Percentiles rank a stretch among this genome's conserved stretches.
Conservation (phyloP, 2,113 vertebrate genomes). For the Pterophyllum scalare region DNA sequence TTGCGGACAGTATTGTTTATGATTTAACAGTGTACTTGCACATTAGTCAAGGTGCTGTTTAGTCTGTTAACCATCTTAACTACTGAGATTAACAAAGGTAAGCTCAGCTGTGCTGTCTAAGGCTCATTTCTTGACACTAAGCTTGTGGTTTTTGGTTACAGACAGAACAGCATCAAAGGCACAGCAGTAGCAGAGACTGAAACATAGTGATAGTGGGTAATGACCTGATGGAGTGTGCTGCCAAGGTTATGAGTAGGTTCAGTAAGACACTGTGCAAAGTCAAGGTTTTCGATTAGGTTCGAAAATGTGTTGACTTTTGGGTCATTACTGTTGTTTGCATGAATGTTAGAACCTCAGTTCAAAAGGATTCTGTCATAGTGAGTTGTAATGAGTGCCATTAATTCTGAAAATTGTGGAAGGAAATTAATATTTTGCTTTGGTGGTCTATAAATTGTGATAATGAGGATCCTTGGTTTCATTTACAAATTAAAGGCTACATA, state of each 20-base stretch:
- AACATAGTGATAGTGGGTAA: neutral
- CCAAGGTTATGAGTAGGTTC: neutral
- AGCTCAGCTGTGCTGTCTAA: neutral
- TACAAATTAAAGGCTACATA: neutral
- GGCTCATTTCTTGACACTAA: constrained; percentile 1
- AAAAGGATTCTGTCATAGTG: neutral
- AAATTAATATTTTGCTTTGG: neutral
- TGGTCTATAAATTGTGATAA: neutral
- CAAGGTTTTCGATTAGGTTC: neutral
- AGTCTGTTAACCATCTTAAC: no score
- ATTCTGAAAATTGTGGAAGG: neutral
- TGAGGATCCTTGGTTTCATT: constrained; percentile 2
- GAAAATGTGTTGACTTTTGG: neutral
- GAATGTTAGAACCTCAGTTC: neutral
- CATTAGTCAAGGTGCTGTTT: no score
- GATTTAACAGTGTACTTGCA: neutral
- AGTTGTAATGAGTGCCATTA: neutral
- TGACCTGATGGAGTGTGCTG: neutral
- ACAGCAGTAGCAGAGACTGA: neutral
- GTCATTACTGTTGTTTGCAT: neutral
- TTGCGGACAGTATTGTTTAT: neutral
- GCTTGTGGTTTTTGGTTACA: neutral
- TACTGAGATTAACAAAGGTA: no score
- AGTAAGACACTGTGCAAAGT: no score
- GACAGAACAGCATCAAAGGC: neutral